phyloP scores from a whole-genome alignment of 2,888 invertebrate species.

The Melikaiella ostensackeni region DNA sequence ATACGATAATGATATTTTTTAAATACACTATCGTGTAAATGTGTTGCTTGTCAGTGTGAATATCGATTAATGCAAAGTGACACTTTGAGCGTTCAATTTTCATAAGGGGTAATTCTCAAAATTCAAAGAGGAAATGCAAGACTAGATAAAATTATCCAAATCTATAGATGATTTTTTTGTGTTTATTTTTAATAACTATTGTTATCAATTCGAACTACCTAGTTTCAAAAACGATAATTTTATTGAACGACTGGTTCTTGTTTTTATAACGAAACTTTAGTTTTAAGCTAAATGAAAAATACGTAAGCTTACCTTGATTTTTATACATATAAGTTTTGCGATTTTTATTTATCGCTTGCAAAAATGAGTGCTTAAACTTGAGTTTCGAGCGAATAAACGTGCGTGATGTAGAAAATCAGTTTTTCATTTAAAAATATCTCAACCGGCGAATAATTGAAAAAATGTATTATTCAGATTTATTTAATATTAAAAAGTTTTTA shows the following conservation, averaged over 20 bases:
- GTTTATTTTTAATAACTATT: background rate
- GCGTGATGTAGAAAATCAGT: background rate
- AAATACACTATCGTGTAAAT: background rate
- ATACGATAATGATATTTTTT: background rate
- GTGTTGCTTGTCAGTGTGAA: too few relatives aligned
- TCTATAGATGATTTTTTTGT: background rate
- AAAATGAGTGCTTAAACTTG: background rate
- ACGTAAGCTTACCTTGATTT: background rate
- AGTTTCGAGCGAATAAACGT: slow-evolving; percentile 29
- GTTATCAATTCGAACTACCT: background rate
- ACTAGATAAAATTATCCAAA: background rate
- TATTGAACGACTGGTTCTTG: background rate
- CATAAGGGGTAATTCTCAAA: background rate
- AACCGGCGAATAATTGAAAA: background rate
- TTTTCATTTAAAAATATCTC: slow-evolving; percentile 2
- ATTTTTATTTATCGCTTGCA: slow-evolving; percentile 5
- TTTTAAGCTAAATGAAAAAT: slow-evolving; percentile 17
- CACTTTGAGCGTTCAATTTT: too few relatives aligned
- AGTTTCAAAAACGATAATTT: background rate
- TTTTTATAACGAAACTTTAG: background rate
- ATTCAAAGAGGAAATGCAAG: background rate
- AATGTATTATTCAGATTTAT: background rate
- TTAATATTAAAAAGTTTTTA: background rate
- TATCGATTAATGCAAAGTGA: too few relatives aligned
- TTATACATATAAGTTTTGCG: background rate